Evolutionary conservation across 1,140 invertebrate genomes (phyloP).

Genomic region (Tetragonula clypearis): DNA sequence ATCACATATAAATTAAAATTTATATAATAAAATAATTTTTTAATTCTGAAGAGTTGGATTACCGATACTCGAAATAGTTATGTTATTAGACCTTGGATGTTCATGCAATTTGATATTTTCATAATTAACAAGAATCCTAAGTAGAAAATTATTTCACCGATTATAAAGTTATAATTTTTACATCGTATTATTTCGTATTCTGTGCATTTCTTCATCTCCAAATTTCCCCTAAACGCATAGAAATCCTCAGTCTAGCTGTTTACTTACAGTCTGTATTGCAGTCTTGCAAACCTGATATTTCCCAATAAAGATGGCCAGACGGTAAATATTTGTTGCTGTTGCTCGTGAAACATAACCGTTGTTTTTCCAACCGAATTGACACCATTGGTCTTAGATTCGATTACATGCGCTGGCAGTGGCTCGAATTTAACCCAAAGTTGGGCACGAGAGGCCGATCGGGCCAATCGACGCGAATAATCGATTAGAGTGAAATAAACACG

Average conservation of each 20-base stretch:
- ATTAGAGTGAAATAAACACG: slow-evolving; percentile 32
- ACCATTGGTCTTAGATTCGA: background rate
- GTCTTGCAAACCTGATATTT: background rate
- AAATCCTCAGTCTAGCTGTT: background rate
- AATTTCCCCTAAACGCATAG: too few species aligned
- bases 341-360: background rate
- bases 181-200: too few species aligned
- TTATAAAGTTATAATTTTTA: too few species aligned
- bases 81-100: background rate
- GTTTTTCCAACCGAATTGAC: slow-evolving; percentile 20
- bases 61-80: background rate
- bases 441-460: background rate
- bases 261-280: background rate
- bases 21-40: too few species aligned
- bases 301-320: too few species aligned
- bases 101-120: too few species aligned
- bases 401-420: background rate
- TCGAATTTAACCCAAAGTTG: slow-evolving; percentile 25
- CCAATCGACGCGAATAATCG: slow-evolving; percentile 36
- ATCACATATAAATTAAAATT: too few species aligned
- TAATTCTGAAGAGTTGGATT: too few species aligned
- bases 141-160: too few species aligned
- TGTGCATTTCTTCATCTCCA: too few species aligned
- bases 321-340: background rate
- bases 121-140: too few species aligned